Conservation (phyloP, 2,888 invertebrate species). For the Andrena marginata region DNA sequence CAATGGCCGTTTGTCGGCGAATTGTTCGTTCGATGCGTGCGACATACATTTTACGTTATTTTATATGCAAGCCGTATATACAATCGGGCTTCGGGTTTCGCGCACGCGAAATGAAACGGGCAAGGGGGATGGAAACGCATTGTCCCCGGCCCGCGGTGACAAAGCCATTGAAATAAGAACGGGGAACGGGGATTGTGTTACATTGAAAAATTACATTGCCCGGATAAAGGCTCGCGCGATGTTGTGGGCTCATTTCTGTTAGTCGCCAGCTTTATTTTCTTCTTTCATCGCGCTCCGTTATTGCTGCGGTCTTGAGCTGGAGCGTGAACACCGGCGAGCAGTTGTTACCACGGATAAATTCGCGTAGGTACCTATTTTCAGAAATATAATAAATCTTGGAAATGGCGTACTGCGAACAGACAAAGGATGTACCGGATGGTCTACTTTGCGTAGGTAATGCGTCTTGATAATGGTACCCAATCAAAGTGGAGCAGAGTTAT, state of each 20-base stretch:
- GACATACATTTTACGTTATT: conserved; percentile 55
- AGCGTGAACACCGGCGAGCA: no score
- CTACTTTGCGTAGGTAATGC: no score
- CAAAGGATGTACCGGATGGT: no score
- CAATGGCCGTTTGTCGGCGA: conserved; percentile 47
- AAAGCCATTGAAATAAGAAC: conserved; percentile 56
- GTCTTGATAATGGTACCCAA: no score
- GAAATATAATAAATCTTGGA: no score
- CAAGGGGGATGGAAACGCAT: background rate
- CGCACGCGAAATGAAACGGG: conserved; percentile 17
- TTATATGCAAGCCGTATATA: background rate
- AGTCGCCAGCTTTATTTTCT: background rate
- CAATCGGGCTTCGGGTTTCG: conserved; percentile 39
- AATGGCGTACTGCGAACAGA: no score
- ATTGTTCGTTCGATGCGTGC: conserved; percentile 56
- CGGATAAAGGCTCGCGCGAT: conserved; percentile 10
- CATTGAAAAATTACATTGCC: conserved; percentile 57
- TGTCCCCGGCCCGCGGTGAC: conserved; percentile 12
- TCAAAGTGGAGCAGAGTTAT: no score
- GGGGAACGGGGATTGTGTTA: conserved; percentile 33
- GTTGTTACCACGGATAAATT: no score
- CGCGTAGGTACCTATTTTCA: no score
- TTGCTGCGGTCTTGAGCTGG: no score
- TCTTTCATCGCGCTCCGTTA: background rate
- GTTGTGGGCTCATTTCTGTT: background rate